Evolutionary conservation across 2,888 invertebrate genomes (phyloP).

Genomic region (Herminia tarsipennalis): DNA sequence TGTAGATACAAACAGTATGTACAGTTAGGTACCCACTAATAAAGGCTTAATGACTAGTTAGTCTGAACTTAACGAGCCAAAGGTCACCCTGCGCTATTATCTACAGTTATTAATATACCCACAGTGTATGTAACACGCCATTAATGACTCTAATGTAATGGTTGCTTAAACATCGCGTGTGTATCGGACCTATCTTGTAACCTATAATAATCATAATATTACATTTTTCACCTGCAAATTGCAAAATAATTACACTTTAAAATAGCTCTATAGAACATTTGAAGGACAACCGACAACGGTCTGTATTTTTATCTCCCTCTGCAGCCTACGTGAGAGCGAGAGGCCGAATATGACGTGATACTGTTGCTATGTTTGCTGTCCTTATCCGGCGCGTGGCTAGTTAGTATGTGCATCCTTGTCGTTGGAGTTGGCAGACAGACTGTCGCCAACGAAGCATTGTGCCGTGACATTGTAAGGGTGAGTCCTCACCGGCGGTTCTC

Average conservation of each 20-base stretch:
- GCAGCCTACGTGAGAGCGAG: slow-evolving; percentile 1
- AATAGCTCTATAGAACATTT: slow-evolving; percentile 12
- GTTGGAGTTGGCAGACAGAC: slow-evolving; percentile 16
- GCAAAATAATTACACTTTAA: slow-evolving; percentile 18
- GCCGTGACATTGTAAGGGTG: slow-evolving; percentile 21
- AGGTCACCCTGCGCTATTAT: background rate
- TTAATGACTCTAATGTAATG: slow-evolving; percentile 5
- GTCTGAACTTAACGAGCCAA: too few species aligned
- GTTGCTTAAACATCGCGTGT: slow-evolving; percentile 5
- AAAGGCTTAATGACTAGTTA: too few species aligned
- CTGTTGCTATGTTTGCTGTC: slow-evolving; percentile 23
- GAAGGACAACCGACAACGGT: slow-evolving; percentile 17
- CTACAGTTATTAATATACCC: background rate
- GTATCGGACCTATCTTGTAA: slow-evolving; percentile 2
- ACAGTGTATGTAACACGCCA: background rate
- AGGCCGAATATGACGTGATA: slow-evolving; percentile 9
- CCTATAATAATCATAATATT: slow-evolving; percentile 8
- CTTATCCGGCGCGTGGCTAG: slow-evolving; percentile 1
- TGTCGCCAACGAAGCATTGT: slow-evolving; percentile 23
- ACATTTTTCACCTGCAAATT: slow-evolving; percentile 18
- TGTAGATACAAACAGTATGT: too few species aligned
- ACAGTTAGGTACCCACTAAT: too few species aligned
- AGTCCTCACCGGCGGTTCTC: slow-evolving; percentile 9
- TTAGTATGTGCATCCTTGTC: slow-evolving; percentile 10
- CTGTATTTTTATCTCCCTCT: slow-evolving; percentile 4